Base-by-base conservation (phyloP, 2,797 vertebrate species). In the Phrynocephalus guinanensis region DNA sequence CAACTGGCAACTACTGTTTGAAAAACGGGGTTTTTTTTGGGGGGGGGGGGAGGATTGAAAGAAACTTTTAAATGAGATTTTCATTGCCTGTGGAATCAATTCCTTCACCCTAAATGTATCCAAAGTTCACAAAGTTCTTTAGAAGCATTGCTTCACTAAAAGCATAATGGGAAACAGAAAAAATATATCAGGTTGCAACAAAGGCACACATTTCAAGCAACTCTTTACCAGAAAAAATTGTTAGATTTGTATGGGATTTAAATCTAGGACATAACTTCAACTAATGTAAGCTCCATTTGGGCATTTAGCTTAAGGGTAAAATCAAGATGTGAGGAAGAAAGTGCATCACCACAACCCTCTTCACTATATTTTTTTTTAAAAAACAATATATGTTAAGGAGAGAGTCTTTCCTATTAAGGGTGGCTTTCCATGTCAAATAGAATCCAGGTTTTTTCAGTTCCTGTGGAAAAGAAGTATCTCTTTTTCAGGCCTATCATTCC, bases 131-230 rank as follows among this genome's bases (percentile, higher is more conserved):
- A 86, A 78, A 85, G 33, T 16, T 87, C 6, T 87, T 90, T 77
- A 50, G 24, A 90, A 90, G 73, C 80, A 84, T 8, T 88, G 71
- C 66, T 86, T 89, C 88, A 79, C n/a, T 48, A 90, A 88, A 90
- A 26, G 44, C 1, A 3, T 52, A 91, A 89, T 0, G 3, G 72
- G 82, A 93, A 92, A 90, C 0, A 91, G 70, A 85, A 91, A 86
- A 86, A 89, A 50, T 6, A 33, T 48, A 85, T 75, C 16, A 15
- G 11, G 30, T 50, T 86, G 66, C 7, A 66, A 16, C 72, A 88
- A 81, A 63, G 26, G 88, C 48, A 80, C 7, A 89, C 91, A 66
- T 77, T 88, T 1, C 56, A 67, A 48, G 83, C 81, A 72, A 83
- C n/a, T 84, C 70, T 84, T 91, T 87, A 84, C 88, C 91, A 11